Base-by-base conservation (phyloP, 2,888 invertebrate species). In the Lasioglossum pauxillum region DNA sequence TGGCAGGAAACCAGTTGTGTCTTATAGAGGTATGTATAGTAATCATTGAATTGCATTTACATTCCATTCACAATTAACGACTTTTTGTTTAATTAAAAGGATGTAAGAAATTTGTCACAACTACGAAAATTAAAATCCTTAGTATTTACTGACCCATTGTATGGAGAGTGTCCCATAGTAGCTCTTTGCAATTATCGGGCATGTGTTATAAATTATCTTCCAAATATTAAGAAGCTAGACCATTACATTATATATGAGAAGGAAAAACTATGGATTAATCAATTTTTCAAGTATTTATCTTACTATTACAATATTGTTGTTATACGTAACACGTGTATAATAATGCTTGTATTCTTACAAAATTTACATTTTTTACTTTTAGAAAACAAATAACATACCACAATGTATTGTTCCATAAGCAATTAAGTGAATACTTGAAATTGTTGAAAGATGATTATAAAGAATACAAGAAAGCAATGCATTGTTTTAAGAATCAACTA, bases 91-190 rank as follows among this genome's bases (percentile, higher is more conserved):
- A 73, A 76, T 78, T 69, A n/a, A n/a, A 82, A 92, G 92, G 92
- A 91, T 10, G 44, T 91, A 64, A 80, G 81, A 74, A 84, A 86
- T 83, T 75, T 92, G 53, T 80, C 76, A 16, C 74, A 73, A 19
- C 35, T 89, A 35, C 75, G 73, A 44, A 90, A 88, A 74, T 81
- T 92, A 35, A 71, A 88, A 69, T 90, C 88, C 44, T 49, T 92
- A 38, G 83, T 85, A 57, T 90, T 92, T 83, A 75, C 78, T 8
- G 92, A 92, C 89, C 83, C 90, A 10, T 78, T 92, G 23, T 92
- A 92, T 35, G 92, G 92, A 27, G 86, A 89, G 77, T 92, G 91
- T 81, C 92, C 92, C 10, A 27, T 92, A 2, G 83, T 84, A 74
- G 72, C 75, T 31, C 74, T 86, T 57, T 91, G 87, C 72, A 88